Base-by-base conservation (phyloP, 2,797 vertebrate species). In the Phaenicophaeus curvirostris region DNA sequence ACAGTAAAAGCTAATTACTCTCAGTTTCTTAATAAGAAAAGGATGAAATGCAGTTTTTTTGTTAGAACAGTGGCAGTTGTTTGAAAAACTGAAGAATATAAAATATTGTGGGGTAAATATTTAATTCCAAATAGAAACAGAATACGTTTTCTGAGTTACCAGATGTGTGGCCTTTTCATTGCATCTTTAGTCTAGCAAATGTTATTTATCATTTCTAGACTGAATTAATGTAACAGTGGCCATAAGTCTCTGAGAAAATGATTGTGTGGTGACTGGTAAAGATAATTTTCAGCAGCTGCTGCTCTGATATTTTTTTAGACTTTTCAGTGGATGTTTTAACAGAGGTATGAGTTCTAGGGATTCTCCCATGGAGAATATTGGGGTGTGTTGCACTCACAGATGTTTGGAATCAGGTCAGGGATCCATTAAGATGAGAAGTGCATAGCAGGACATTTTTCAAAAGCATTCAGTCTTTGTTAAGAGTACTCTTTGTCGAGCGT, bases 401-500 rank as follows among this genome's bases (percentile, higher is more conserved):
- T 72, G 51, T 95, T 90, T 94, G 91, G 88, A 93, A 86, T 87
- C 42, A 35, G n/a, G 62, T 95, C 94, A 97, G 62, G 50, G 75
- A 85, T 95, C 54, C 77, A 71, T 91, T 95, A 92, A 74, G 65
- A 86, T 66, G 42, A 9, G 5, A 39, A 87, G 48, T 80, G 63
- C 71, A 55, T 58, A 89, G 39, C 39, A 63, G 28, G 16, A 14
- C 33, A 72, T 87, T 82, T 90, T 90, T 51, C 27, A 39, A 84
- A 93, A 91, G 46, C 6, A 0, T 79, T 93, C 33, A 51, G 13
- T 81, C 33, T 5, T 62, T 62, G 8, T 74, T 78, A 74, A 59
- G 44, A 62, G n/a, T 62, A 5, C 13, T 37, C 30, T n/a, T 94
- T 75, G 57, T 18, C 85, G 54, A 62, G 9, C 20, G 6, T 67